Evolutionary conservation across 2,888 invertebrate genomes (phyloP).

Genomic region (Melinaea menophilus): DNA sequence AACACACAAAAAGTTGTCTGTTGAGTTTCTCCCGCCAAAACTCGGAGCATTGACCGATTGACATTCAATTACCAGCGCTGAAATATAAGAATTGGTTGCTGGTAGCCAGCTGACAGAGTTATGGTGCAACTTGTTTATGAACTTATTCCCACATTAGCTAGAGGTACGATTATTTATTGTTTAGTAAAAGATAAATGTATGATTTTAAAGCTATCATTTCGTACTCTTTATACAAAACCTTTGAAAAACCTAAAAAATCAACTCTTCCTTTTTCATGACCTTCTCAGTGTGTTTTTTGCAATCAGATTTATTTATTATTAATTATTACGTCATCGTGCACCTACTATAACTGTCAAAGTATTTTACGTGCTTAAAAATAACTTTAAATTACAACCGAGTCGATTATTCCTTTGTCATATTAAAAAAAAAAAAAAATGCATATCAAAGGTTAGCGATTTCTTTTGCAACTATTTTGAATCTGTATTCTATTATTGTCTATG

Average conservation of each 20-base stretch:
- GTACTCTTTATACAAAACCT: too few species aligned
- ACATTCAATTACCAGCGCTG: conserved; percentile 54
- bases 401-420: too few species aligned
- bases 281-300: too few species aligned
- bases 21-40: conserved; percentile 76
- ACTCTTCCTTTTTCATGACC: too few species aligned
- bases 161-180: neutral
- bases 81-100: conserved; percentile 24
- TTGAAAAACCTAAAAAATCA: too few species aligned
- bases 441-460: conserved; percentile 47
- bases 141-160: conserved; percentile 14
- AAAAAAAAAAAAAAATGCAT: conserved; percentile 19
- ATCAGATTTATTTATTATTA: too few species aligned
- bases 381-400: too few species aligned
- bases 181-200: too few species aligned
- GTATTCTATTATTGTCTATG: conserved; percentile 13
- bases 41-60: conserved; percentile 70
- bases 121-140: conserved; percentile 24
- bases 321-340: too few species aligned
- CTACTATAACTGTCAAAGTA: too few species aligned
- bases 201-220: too few species aligned
- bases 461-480: conserved; percentile 35
- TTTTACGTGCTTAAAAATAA: too few species aligned
- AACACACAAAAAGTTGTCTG: conserved; percentile 68
- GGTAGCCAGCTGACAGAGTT: conserved; percentile 23